These are phyloP conservation scores for Puntigrus tetrazona DNA, from an alignment of 2,113 vertebrate genomes.

Conservation along the genomic window DNA sequence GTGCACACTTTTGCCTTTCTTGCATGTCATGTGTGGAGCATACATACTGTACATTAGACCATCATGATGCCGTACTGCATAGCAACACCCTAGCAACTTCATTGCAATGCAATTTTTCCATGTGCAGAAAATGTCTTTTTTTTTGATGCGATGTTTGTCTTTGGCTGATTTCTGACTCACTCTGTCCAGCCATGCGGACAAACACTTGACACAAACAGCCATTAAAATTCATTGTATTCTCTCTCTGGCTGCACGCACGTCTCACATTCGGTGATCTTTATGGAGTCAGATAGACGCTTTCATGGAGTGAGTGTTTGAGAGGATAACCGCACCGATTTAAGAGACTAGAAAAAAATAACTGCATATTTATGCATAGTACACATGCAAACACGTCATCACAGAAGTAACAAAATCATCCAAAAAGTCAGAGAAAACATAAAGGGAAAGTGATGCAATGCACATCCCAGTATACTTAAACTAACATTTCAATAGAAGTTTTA, in stretches of 20 bases:
- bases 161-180: background rate
- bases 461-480: background rate
- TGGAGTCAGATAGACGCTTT: background rate
- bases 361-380: background rate
- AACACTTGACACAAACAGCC: constrained; percentile 38
- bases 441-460: background rate
- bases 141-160: background rate
- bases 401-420: background rate
- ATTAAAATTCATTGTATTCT: constrained; percentile 44
- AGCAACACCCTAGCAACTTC: background rate
- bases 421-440: background rate
- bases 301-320: background rate
- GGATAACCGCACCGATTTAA: background rate
- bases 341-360: background rate
- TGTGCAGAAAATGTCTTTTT: background rate
- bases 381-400: background rate
- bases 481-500: background rate
- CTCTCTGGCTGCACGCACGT: background rate
- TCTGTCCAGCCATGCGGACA: constrained; percentile 37
- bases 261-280: background rate
- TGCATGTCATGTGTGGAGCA: too few relatives aligned
- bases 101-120: background rate
- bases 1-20: too few relatives aligned
- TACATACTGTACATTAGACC: too few relatives aligned
- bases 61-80: background rate